phyloP scores from a whole-genome alignment of 2,113 vertebrate genomes.

The Lethenteron reissneri region DNA sequence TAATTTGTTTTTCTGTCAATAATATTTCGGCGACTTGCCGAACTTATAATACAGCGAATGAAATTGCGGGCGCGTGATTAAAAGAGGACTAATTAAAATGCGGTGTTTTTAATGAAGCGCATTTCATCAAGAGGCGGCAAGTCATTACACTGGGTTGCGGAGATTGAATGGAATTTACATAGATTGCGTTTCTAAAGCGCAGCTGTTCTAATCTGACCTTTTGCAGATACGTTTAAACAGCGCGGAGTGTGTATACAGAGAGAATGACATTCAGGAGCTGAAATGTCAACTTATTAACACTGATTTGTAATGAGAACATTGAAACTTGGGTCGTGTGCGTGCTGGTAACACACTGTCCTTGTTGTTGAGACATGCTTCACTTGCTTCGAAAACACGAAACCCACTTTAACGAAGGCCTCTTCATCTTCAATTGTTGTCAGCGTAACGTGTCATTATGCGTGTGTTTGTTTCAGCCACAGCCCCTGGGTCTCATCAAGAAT shows the following conservation, averaged over 20 bases:
- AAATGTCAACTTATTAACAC: background rate
- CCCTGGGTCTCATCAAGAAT: too few relatives aligned
- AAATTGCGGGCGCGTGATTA: too few relatives aligned
- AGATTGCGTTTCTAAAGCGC: background rate
- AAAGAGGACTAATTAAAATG: background rate
- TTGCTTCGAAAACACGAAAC: too few relatives aligned
- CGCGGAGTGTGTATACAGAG: background rate
- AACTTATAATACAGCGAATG: background rate
- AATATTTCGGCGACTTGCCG: background rate
- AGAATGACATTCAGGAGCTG: background rate
- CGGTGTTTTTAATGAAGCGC: background rate
- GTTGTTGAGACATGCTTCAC: too few relatives aligned
- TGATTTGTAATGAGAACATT: too few relatives aligned
- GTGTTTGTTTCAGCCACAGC: too few relatives aligned
- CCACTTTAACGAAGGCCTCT: too few relatives aligned
- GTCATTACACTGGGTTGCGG: background rate
- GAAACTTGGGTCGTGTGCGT: too few relatives aligned
- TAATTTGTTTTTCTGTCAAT: slow-evolving; percentile 5
- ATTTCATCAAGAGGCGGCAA: slow-evolving; percentile 2
- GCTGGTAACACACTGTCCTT: too few relatives aligned
- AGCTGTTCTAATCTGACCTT: background rate
- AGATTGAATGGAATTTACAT: background rate
- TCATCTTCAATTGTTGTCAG: too few relatives aligned
- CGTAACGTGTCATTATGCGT: too few relatives aligned
- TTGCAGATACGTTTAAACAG: background rate